Base-by-base conservation (phyloP, 2,888 invertebrate genomes). In the Auanema freiburgensis region DNA sequence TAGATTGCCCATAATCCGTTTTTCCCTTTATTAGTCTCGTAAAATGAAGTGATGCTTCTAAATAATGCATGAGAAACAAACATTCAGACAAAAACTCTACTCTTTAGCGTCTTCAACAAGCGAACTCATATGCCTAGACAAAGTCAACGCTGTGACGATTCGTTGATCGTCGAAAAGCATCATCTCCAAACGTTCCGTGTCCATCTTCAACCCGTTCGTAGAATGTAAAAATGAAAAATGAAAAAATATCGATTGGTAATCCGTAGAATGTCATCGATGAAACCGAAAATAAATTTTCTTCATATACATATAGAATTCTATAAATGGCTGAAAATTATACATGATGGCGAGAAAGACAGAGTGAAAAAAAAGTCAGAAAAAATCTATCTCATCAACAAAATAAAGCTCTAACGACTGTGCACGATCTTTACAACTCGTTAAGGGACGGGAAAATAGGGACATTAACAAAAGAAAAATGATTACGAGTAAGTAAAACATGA, bases 81-180 rank as follows among this genome's bases (percentile, higher is more conserved):
- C 11, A 52, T 23, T 18, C 24, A 8, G 1, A 10, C 18, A 42
- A 21, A 43, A 14, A 53, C 42, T 46, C n/a, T 25, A 63, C 63
- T 25, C 18, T 40, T 46, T 40, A 23, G 63, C 57, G 21, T 57
- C 53, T n/a, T 25, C 53, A n/a, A 51, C 40, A 10, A 53, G 52
- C 18, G 21, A 53, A n/a, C 53, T 18, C 18, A 43, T 12, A 44
- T 58, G 57, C 23, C 63, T 57, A 10, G 63, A 43, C 10, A 63
- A n/a, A 4, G 63, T 63, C 43, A 63, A n/a, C 18, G 41, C 63
- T 25, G 63, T 63, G n/a, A 63, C 58, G 11, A 63, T 44, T 23
- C 54, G 57, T 18, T 51, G 21, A 14, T 63, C 43, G n/a, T 24
- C 53, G 18, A 52, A 58, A 40, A 63, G 24, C 42, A 58, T n/a